phyloP scores from a whole-genome alignment of 2,797 vertebrate species.

The Ctenopoma multispine region DNA sequence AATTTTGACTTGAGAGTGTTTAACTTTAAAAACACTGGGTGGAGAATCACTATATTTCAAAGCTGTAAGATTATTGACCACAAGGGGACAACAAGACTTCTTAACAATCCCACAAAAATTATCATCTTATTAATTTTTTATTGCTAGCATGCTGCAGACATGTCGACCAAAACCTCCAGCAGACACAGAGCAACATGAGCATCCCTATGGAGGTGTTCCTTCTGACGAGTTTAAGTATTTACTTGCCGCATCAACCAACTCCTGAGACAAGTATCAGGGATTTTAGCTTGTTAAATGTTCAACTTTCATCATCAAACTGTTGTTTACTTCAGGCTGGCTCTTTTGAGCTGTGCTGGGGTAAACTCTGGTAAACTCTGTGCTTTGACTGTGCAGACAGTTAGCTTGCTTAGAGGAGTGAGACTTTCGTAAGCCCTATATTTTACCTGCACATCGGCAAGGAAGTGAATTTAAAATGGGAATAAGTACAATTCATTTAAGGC shows the following conservation, averaged over 20 bases:
- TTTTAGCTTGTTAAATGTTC: not conserved
- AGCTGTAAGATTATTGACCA: not conserved
- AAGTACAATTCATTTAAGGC: not conserved
- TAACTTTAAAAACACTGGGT: not conserved
- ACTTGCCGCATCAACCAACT: not conserved
- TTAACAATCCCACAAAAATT: not conserved
- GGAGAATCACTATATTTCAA: not conserved
- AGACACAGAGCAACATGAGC: not conserved
- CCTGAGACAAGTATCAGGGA: not conserved
- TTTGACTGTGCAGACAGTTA: not conserved
- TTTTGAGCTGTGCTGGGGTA: not conserved
- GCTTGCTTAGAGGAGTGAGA: not conserved
- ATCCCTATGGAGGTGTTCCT: not conserved
- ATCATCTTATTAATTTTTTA: not conserved
- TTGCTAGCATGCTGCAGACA: not conserved
- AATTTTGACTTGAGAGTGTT: no score
- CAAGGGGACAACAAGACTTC: not conserved
- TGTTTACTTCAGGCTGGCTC: not conserved
- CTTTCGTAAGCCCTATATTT: not conserved
- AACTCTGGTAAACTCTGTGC: not conserved
- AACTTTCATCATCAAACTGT: not conserved
- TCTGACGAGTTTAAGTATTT: slow-evolving; percentile 1
- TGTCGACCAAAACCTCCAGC: not conserved
- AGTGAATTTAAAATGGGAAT: not conserved
- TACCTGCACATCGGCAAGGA: not conserved